Percentiles rank a stretch among this genome's conserved stretches.
phyloP scores from a whole-genome alignment of 1,140 invertebrate genomes.

The Contarinia nasturtii region DNA sequence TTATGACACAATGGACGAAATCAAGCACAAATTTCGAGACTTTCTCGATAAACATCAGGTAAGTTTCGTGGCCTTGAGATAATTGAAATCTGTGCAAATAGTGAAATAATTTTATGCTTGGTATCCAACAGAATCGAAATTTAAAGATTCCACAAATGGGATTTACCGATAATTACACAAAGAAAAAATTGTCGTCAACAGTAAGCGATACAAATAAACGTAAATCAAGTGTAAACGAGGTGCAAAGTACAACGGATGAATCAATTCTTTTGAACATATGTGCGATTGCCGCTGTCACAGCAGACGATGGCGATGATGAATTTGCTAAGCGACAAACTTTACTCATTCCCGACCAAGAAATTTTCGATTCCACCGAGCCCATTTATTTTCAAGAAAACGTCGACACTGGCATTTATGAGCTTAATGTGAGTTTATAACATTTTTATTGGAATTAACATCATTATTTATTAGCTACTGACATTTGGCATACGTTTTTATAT shows the following conservation, averaged over 20 bases:
- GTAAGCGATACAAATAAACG: conserved; percentile 5
- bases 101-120: neutral
- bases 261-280: too few relatives aligned
- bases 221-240: conserved; percentile 10
- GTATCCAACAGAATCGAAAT: conserved; percentile 15
- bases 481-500: too few relatives aligned
- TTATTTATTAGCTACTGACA: too few relatives aligned
- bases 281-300: conserved; percentile 6
- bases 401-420: conserved; percentile 46
- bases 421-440: conserved; percentile 31
- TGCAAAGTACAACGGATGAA: conserved; percentile 6
- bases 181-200: conserved; percentile 13
- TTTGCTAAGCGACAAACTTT: conserved; percentile 22
- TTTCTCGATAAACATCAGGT: conserved; percentile 31
- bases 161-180: conserved; percentile 28
- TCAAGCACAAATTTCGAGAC: conserved; percentile 29
- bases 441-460: too few relatives aligned
- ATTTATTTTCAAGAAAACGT: conserved; percentile 44
- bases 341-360: conserved; percentile 43
- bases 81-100: neutral
- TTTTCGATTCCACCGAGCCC: conserved; percentile 47
- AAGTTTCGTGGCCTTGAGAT: conserved; percentile 1
- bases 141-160: conserved; percentile 34
- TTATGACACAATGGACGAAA: conserved; percentile 25
- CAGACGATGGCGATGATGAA: conserved; percentile 17